Conservation (phyloP, 2,797 vertebrate species). For the Botia almorhae region DNA sequence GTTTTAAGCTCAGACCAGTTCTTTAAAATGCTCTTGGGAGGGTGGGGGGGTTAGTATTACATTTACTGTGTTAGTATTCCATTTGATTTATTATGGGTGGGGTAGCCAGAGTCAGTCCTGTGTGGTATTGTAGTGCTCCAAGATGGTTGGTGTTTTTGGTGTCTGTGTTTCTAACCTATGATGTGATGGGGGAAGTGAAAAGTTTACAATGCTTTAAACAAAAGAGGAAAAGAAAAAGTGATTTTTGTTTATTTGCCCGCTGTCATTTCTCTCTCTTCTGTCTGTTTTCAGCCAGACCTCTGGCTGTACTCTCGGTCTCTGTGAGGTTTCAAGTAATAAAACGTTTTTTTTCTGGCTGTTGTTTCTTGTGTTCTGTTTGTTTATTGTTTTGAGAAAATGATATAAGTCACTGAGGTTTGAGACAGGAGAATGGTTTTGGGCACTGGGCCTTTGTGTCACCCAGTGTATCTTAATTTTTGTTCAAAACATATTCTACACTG, state of each 20-base stretch:
- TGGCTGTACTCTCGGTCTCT: constrained; percentile 83
- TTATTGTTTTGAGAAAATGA: not conserved
- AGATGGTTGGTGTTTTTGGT: constrained; percentile 72
- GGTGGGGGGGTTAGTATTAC: constrained; percentile 7
- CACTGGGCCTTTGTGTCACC: too few species aligned
- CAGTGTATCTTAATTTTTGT: too few species aligned
- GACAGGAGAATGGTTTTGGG: too few species aligned
- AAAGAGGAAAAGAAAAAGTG: constrained; percentile 30
- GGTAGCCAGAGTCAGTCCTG: constrained; percentile 78
- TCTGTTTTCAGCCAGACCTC: constrained; percentile 84
- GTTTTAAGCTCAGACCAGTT: not conserved
- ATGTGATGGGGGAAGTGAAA: constrained; percentile 72
- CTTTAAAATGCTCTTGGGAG: not conserved
- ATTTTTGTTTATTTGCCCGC: constrained; percentile 74
- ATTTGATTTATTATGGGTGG: constrained; percentile 24
- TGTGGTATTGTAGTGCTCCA: constrained; percentile 80
- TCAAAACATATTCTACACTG: too few species aligned
- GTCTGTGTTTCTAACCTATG: constrained; percentile 62
- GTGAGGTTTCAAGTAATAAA: constrained; percentile 99
- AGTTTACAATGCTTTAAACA: constrained; percentile 66
- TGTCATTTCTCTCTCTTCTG: constrained; percentile 80
- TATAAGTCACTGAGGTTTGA: too few species aligned
- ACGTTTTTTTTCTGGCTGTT: constrained; percentile 87
- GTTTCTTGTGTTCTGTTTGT: constrained; percentile 35
- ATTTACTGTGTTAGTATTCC: constrained; percentile 57